Conservation (phyloP, 2,113 vertebrate species). For the Rhynchomys soricoides region DNA sequence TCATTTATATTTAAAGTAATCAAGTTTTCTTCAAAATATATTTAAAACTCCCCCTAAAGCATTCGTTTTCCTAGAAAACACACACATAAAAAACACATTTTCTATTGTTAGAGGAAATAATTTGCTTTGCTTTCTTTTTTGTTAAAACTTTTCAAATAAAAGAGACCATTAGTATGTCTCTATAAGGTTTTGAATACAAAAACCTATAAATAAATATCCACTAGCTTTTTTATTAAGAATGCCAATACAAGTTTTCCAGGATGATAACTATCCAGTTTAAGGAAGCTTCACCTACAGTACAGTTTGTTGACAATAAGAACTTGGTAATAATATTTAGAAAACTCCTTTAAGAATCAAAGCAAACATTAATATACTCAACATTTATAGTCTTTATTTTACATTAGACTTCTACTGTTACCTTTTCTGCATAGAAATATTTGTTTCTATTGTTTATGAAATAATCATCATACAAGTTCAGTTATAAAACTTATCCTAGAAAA, state of each 20-base stretch:
- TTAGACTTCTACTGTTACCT: conserved; percentile 58
- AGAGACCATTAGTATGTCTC: conserved; percentile 49
- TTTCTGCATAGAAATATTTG: conserved; percentile 72
- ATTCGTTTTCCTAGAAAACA: conserved; percentile 36
- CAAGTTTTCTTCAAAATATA: conserved; percentile 45
- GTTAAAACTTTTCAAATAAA: conserved; percentile 65
- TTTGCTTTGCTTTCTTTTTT: conserved; percentile 54
- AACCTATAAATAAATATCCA: conserved; percentile 35
- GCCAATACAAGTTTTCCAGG: conserved; percentile 60
- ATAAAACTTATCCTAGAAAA: conserved; percentile 56
- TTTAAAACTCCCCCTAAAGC: conserved; percentile 36
- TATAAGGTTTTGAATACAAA: conserved; percentile 55
- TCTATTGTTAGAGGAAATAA: conserved; percentile 49
- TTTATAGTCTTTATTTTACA: conserved; percentile 74
- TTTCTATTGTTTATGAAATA: conserved; percentile 71
- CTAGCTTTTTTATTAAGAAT: conserved; percentile 23
- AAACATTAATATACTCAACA: conserved; percentile 75
- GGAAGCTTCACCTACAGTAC: conserved; percentile 71
- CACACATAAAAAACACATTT: conserved; percentile 51
- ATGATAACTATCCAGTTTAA: conserved; percentile 68
- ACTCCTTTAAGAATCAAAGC: conserved; percentile 65
- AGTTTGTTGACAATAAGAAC: conserved; percentile 75
- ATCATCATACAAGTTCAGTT: conserved; percentile 67
- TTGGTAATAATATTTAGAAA: conserved; percentile 70
- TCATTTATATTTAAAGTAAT: conserved; percentile 45